Percentiles rank a stretch among this genome's conserved stretches.
phyloP scores from a whole-genome alignment of 2,797 vertebrate genomes.

The Sarcoramphus papa region DNA sequence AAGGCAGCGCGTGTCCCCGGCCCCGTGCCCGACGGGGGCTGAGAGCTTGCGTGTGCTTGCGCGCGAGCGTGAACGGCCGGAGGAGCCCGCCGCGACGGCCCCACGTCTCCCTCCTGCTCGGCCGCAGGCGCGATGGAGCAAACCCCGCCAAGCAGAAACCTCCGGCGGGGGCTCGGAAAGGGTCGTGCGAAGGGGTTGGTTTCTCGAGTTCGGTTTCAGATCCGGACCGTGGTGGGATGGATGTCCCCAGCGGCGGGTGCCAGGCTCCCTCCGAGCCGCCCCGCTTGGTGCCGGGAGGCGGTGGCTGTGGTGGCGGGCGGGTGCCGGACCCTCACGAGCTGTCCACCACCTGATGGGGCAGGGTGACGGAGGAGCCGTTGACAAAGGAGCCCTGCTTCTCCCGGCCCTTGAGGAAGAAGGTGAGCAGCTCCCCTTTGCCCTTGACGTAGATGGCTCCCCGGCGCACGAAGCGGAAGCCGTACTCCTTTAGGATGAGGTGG shows the following conservation, averaged over 20 bases:
- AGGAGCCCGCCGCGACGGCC: not conserved
- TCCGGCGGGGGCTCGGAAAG: not conserved
- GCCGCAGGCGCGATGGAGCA: not conserved
- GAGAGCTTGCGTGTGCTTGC: not conserved
- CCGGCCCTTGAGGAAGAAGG: constrained; percentile 92
- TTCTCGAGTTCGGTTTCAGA: not conserved
- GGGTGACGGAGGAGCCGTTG: constrained; percentile 74
- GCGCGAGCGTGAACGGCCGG: not conserved
- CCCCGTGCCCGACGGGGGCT: not conserved
- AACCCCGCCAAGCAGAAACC: not conserved
- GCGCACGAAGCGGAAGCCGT: constrained; percentile 89
- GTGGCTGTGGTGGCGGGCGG: not conserved
- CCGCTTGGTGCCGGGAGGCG: not conserved
- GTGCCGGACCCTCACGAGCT: constrained; percentile 72
- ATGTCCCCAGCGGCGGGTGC: not conserved
- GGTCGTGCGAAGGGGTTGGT: not conserved
- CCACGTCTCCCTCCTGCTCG: not conserved
- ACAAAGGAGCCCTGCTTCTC: constrained; percentile 79
- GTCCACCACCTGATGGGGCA: constrained; percentile 93
- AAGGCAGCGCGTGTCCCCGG: not conserved
- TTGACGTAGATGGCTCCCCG: constrained; percentile 92
- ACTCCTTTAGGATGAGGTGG: constrained; percentile 86
- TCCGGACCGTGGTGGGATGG: not conserved
- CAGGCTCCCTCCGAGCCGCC: not conserved
- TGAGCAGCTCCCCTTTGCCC: constrained; percentile 94